Evolutionary conservation across 2,888 invertebrate species (phyloP).

Genomic region (Onthophagus sagittarius): DNA sequence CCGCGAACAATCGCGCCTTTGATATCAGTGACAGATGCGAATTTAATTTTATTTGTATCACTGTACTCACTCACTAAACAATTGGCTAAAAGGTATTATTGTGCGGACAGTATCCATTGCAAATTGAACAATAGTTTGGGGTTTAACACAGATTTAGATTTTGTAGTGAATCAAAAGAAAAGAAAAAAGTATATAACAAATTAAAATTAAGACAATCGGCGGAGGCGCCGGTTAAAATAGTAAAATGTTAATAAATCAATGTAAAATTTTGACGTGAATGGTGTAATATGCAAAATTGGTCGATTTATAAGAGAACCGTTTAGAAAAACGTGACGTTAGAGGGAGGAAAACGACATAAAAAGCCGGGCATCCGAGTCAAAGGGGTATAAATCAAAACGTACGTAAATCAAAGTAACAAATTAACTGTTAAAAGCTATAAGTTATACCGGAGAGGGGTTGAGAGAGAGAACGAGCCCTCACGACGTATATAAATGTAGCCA

Average conservation of each 20-base stretch:
- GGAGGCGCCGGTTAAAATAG: not conserved
- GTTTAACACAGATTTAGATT: not conserved
- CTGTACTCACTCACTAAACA: conserved; percentile 21
- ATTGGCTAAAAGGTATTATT: not conserved
- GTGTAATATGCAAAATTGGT: conserved; percentile 16
- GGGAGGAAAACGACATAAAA: not conserved
- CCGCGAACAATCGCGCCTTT: conserved; percentile 42
- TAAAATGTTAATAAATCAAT: not conserved
- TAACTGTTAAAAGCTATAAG: conserved; percentile 50
- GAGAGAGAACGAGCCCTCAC: conserved; percentile 27
- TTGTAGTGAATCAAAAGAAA: not conserved
- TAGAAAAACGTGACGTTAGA: conserved; percentile 13
- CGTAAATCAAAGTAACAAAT: conserved; percentile 52
- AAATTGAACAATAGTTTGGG: not conserved
- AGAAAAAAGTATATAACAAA: not conserved
- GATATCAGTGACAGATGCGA: conserved; percentile 49
- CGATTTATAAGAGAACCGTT: conserved; percentile 13
- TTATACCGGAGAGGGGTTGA: conserved; percentile 35
- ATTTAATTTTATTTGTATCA: conserved; percentile 35
- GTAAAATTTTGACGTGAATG: conserved; percentile 10
- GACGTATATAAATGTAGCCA: conserved; percentile 50
- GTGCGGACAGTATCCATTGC: not conserved
- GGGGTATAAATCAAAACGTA: conserved; percentile 39
- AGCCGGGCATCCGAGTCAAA: conserved; percentile 3
- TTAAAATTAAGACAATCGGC: not conserved